phyloP scores from a whole-genome alignment of 2,113 vertebrate species.

The Camelus bactrianus region DNA sequence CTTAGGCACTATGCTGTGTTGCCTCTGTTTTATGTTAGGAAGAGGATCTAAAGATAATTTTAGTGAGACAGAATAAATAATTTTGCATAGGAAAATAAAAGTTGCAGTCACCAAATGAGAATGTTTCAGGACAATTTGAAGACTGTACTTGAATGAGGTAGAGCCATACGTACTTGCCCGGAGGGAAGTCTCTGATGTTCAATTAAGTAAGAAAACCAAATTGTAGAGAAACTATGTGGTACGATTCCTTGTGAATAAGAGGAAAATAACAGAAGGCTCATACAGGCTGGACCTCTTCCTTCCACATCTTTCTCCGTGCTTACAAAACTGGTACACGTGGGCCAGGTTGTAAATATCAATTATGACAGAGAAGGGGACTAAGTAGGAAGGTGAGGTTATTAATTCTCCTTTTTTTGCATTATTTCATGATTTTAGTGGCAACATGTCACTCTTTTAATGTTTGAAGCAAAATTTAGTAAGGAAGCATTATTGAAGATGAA shows the following conservation, averaged over 20 bases:
- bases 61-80: not conserved
- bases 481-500: not conserved
- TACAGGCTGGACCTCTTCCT: not conserved
- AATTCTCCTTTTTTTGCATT: not conserved
- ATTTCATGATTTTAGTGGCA: not conserved
- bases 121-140: not conserved
- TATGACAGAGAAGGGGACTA: not conserved
- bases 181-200: not conserved
- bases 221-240: not conserved
- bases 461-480: not conserved
- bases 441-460: not conserved
- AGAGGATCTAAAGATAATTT: slow-evolving; percentile 37
- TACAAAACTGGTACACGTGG: not conserved
- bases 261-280: not conserved
- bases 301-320: not conserved
- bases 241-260: not conserved
- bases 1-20: not conserved
- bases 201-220: not conserved
- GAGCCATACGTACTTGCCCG: not conserved
- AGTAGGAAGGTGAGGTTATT: not conserved
- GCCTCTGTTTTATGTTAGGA: not conserved
- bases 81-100: slow-evolving; percentile 37
- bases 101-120: not conserved
- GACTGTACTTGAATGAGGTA: not conserved
- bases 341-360: not conserved